These are phyloP conservation scores for Chanos chanos DNA, from an alignment of 2,797 vertebrate genomes.

Conservation along the genomic window DNA sequence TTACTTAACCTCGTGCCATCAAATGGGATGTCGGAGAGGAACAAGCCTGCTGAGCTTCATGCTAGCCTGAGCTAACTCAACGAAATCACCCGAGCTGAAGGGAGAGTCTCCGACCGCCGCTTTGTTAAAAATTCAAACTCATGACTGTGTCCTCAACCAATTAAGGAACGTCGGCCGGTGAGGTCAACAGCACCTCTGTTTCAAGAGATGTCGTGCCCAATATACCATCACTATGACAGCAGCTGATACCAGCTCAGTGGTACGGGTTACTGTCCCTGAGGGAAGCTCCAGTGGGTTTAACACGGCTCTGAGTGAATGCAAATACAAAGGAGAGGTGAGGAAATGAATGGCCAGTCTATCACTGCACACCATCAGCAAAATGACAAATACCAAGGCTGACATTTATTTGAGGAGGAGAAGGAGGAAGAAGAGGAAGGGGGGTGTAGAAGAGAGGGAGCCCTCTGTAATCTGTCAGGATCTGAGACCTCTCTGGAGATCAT, in stretches of 20 bases:
- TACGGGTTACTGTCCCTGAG: too few species aligned
- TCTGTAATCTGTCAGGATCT: slow-evolving; percentile 59
- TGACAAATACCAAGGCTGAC: slow-evolving; percentile 30
- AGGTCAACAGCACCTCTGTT: too few species aligned
- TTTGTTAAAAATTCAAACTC: too few species aligned
- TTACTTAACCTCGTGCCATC: too few species aligned
- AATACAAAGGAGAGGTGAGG: slow-evolving; percentile 34
- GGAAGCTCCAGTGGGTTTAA: not conserved
- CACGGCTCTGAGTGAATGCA: slow-evolving; percentile 23
- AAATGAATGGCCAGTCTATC: slow-evolving; percentile 44
- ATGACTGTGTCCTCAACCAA: too few species aligned
- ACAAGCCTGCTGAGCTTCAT: too few species aligned
- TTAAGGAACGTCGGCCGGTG: too few species aligned
- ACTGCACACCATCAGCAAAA: slow-evolving; percentile 12
- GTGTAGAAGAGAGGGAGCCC: slow-evolving; percentile 39
- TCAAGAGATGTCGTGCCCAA: too few species aligned
- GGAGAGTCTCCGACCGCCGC: too few species aligned
- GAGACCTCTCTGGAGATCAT: slow-evolving; percentile 46
- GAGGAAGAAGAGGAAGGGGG: slow-evolving; percentile 29
- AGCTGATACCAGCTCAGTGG: slow-evolving; percentile 8
- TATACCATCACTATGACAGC: not conserved
- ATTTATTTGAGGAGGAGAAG: slow-evolving; percentile 29
- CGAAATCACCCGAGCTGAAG: too few species aligned
- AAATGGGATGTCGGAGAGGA: too few species aligned
- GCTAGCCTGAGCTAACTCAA: too few species aligned